phyloP scores from a whole-genome alignment of 2,797 vertebrate genomes.

The Knipowitschia caucasica region DNA sequence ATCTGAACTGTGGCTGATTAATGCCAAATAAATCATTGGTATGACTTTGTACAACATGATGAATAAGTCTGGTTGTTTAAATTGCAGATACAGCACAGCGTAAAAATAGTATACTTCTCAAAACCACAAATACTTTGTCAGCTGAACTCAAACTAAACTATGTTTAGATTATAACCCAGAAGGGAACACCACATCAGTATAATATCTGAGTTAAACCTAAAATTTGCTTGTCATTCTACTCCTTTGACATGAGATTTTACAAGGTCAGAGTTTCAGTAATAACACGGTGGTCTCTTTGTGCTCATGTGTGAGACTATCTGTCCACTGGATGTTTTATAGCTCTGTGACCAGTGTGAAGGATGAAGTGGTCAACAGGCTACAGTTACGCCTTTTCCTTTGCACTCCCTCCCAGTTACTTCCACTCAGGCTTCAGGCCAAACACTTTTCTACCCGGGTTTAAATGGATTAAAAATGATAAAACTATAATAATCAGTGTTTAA shows the following conservation, averaged over 20 bases:
- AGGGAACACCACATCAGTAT: not conserved
- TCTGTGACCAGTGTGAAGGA: constrained; percentile 42
- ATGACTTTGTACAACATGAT: constrained; percentile 15
- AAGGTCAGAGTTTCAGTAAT: constrained; percentile 24
- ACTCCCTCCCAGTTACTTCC: constrained; percentile 69
- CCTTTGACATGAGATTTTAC: constrained; percentile 30
- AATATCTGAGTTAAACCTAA: constrained; percentile 11
- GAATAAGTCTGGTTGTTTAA: constrained; percentile 5
- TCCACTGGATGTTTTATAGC: constrained; percentile 55
- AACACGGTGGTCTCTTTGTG: constrained; percentile 9
- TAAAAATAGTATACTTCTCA: constrained; percentile 1
- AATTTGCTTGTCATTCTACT: constrained; percentile 17
- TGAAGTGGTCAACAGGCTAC: constrained; percentile 47
- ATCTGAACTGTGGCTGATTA: constrained; percentile 41
- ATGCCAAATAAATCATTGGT: constrained; percentile 28
- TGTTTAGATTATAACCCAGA: constrained; percentile 2
- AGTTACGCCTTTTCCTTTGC: constrained; percentile 74
- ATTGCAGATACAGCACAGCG: constrained; percentile 2
- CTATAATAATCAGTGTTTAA: constrained; percentile 1
- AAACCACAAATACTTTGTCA: not conserved
- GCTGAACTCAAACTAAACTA: not conserved
- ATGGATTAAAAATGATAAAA: constrained; percentile 28
- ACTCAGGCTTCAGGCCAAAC: constrained; percentile 49
- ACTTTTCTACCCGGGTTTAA: constrained; percentile 57
- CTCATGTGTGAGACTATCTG: constrained; percentile 33